A percentile compares a stretch with the other conserved stretches of the same genome.
Evolutionary conservation across 2,888 invertebrate genomes (phyloP).

Genomic region (Orthosia cruda): DNA sequence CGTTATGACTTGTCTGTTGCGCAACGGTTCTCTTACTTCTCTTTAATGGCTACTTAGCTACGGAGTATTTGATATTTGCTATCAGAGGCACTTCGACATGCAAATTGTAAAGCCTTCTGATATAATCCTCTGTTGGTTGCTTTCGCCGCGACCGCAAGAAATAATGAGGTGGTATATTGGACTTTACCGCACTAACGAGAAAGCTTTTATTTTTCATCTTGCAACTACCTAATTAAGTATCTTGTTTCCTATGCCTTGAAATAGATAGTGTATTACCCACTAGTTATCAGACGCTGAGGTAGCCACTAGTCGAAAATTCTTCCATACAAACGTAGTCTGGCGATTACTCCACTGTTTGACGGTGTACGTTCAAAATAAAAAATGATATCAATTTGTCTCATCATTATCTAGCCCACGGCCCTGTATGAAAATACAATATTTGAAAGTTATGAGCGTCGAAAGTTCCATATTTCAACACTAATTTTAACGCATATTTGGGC

Average conservation of each 20-base stretch:
- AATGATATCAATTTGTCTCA: no score
- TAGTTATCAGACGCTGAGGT: conserved; percentile 11
- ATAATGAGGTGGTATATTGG: conserved; percentile 6
- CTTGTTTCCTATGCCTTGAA: conserved; percentile 12
- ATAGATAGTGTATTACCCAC: conserved; percentile 5
- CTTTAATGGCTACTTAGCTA: background rate
- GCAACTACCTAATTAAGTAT: conserved; percentile 30
- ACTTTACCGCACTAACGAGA: conserved; percentile 7
- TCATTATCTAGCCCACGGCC: no score
- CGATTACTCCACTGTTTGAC: no score
- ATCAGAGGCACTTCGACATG: background rate
- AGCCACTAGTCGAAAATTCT: no score
- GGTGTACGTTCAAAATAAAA: no score
- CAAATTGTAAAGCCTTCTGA: conserved; percentile 3
- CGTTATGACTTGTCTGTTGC: background rate
- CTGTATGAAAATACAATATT: no score
- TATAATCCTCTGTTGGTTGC: background rate
- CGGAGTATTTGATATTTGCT: background rate
- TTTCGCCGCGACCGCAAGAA: background rate
- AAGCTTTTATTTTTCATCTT: conserved; percentile 18
- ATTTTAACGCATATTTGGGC: no score
- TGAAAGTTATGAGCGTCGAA: no score
- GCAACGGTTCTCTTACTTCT: background rate
- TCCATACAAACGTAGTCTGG: no score
- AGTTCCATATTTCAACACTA: no score